Evolutionary conservation across 2,888 invertebrate species (phyloP).

Genomic region (Aphodius sticticus): DNA sequence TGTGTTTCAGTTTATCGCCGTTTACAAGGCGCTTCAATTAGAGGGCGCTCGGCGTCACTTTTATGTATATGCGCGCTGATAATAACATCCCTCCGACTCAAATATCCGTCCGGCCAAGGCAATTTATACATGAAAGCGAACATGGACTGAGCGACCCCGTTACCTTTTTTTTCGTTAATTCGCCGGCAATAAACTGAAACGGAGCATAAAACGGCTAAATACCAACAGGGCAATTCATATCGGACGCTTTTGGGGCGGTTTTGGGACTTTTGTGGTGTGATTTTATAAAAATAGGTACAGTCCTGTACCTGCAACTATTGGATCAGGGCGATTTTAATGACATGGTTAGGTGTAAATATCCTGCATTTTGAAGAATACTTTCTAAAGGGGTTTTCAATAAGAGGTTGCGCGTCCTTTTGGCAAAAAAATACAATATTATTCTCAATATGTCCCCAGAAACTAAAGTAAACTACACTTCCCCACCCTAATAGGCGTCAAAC

Average conservation of each 20-base stretch:
- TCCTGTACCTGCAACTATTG: too few relatives aligned
- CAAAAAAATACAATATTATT: too few relatives aligned
- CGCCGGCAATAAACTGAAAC: not conserved
- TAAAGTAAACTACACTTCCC: too few relatives aligned
- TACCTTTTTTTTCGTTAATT: not conserved
- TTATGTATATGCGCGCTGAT: not conserved
- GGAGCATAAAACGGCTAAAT: not conserved
- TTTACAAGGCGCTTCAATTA: constrained; percentile 4
- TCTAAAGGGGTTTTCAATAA: too few relatives aligned
- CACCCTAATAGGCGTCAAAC: too few relatives aligned
- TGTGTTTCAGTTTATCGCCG: not conserved
- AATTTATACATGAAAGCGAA: not conserved
- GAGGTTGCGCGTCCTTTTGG: too few relatives aligned
- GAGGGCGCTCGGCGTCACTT: not conserved
- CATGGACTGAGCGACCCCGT: not conserved
- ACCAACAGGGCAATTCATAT: not conserved
- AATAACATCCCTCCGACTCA: constrained; percentile 4
- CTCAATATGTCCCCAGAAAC: too few relatives aligned
- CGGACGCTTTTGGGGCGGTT: not conserved
- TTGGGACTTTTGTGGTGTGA: too few relatives aligned
- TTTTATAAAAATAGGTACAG: too few relatives aligned
- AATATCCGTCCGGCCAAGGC: not conserved
- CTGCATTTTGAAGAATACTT: too few relatives aligned
- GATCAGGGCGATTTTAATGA: too few relatives aligned
- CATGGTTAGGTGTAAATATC: too few relatives aligned